Evolutionary conservation across 2,113 vertebrate species (phyloP).

Genomic region (Nesoenas mayeri): DNA sequence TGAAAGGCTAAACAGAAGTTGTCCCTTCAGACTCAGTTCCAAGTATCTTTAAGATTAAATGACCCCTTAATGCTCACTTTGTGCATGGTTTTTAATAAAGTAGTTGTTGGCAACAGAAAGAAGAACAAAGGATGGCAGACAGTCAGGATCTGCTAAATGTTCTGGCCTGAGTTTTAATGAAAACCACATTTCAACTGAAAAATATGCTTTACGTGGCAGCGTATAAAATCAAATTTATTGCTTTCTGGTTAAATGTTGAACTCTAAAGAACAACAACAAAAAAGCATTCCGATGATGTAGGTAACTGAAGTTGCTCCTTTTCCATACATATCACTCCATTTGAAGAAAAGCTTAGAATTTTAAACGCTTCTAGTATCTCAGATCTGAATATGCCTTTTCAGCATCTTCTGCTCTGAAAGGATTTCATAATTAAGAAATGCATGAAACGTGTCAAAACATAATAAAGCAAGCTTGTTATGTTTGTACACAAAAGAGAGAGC

Average conservation of each 20-base stretch:
- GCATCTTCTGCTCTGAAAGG: constrained; percentile 4
- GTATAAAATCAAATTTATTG: constrained; percentile 65
- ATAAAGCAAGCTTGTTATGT: constrained; percentile 19
- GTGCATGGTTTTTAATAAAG: constrained; percentile 48
- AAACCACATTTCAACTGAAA: constrained; percentile 86
- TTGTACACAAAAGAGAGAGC: constrained; percentile 51
- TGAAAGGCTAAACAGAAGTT: neutral
- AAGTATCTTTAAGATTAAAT: constrained; percentile 36
- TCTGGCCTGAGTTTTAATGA: constrained; percentile 82
- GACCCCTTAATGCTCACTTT: neutral
- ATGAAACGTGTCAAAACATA: constrained; percentile 44
- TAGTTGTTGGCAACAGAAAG: constrained; percentile 62
- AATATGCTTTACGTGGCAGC: constrained; percentile 83
- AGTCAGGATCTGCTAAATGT: constrained; percentile 81
- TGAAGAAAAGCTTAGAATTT: neutral
- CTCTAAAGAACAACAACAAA: neutral
- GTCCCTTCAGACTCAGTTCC: neutral
- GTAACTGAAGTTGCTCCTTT: neutral
- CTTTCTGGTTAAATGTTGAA: constrained; percentile 46
- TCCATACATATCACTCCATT: neutral
- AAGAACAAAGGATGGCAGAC: constrained; percentile 76
- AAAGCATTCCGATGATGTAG: neutral
- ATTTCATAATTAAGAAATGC: constrained; percentile 62
- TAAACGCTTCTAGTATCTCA: neutral
- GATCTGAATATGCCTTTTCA: neutral